These are phyloP conservation scores for Pammene aurita DNA, from an alignment of 2,888 invertebrate species.

Conservation along the genomic window DNA sequence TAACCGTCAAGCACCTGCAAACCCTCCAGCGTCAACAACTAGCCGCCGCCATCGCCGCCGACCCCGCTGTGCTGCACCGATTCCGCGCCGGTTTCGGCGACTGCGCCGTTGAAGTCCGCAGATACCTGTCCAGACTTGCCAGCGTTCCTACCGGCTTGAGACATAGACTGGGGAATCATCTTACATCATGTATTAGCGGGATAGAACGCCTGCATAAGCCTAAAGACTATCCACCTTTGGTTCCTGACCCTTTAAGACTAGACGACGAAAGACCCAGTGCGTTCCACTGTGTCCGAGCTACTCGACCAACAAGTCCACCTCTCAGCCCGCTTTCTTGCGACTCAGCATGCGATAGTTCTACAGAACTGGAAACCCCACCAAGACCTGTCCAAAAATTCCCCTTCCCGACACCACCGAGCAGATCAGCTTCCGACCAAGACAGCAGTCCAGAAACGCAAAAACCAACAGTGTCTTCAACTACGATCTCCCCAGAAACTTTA, in stretches of 20 bases:
- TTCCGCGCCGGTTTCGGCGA: constrained; percentile 95
- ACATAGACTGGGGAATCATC: constrained; percentile 86
- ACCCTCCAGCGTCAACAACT: constrained; percentile 94
- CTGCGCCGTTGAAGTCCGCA: constrained; percentile 92
- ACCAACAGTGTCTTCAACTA: constrained; percentile 81
- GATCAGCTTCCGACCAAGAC: constrained; percentile 82
- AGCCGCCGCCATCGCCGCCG: constrained; percentile 91
- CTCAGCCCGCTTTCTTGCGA: constrained; percentile 88
- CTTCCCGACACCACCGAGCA: constrained; percentile 84
- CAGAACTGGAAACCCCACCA: constrained; percentile 80
- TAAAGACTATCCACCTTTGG: constrained; percentile 79
- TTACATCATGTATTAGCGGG: constrained; percentile 85
- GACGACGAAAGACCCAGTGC: constrained; percentile 76
- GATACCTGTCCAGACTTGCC: constrained; percentile 86
- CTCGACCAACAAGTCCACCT: constrained; percentile 85
- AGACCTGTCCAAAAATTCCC: constrained; percentile 72
- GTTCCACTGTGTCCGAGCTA: constrained; percentile 71
- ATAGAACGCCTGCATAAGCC: constrained; percentile 69
- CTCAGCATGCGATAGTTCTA: constrained; percentile 86
- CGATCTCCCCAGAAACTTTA: constrained; percentile 74
- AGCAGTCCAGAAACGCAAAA: constrained; percentile 80
- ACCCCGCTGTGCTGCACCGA: constrained; percentile 92
- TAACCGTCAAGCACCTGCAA: constrained; percentile 96
- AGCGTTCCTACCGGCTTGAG: constrained; percentile 84
- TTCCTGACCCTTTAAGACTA: constrained; percentile 79